Base-by-base conservation (phyloP, 2,888 invertebrate species). In the Melanostoma scalare region DNA sequence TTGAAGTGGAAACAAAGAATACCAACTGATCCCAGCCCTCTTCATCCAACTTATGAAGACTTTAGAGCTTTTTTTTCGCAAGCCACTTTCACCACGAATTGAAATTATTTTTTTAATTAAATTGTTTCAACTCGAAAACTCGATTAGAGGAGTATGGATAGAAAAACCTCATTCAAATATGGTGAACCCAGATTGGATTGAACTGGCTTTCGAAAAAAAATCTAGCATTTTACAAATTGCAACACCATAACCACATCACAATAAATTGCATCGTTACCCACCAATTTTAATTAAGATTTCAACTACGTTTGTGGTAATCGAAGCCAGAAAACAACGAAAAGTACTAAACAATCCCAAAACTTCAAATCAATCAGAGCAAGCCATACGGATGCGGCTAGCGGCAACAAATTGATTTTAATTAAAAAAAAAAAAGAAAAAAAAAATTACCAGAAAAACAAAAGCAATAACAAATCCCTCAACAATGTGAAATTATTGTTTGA, bases 261-360 rank as follows among this genome's bases (percentile, higher is more conserved):
- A 20, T 20, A 20, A 20, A 20, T 20, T 20, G 20, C 20, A 20
- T 20, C 20, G 20, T 20, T 4, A 9, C 42, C 61, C 67, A 50
- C 72, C 36, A 40, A 52, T 63, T 77, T 77, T 73, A 81, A 81
- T 81, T 73, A 67, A 76, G 72, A 76, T 48, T 52, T 9, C 6
- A 6, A 35, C 9, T 5, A 30, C 44, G 40, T 38, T 38, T 10
- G 52, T 9, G 60, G 42, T 35, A 20, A 10, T 46, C 36, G 20
- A 35, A 50, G 33, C 31, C n/a, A 35, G 3, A 52, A 55, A 30
- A 8, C 31, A 5, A 5, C 44, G 9, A 9, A 6, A 55, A 42
- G 10, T 9, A 33, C 31, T 35, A 1, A 8, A 52, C 9, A 20
- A 4, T 20, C 20, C 20, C 20, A 35, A 65, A 68, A 68, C 8